phyloP scores from a whole-genome alignment of 1,140 invertebrate genomes.

The Drosophila lacteicornis region DNA sequence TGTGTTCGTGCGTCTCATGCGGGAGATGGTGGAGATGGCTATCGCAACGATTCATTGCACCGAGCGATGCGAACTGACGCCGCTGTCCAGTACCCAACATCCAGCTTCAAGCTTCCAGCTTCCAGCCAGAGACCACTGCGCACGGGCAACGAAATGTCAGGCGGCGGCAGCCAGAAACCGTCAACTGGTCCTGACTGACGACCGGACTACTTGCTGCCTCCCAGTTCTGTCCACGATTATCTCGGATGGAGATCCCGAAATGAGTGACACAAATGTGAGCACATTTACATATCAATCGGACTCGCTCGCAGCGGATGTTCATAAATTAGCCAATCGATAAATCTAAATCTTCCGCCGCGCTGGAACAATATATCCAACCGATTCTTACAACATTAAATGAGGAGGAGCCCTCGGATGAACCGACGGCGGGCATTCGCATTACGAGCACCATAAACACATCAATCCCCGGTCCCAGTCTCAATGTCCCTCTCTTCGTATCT shows the following conservation, averaged over 20 bases:
- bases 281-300: conserved; percentile 82
- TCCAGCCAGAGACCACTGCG: conserved; percentile 12
- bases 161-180: not conserved
- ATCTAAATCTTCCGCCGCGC: conserved; percentile 62
- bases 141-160: conserved; percentile 21
- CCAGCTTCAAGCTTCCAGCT: not conserved
- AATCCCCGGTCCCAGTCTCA: conserved; percentile 27
- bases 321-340: conserved; percentile 85
- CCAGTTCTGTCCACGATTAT: conserved; percentile 39
- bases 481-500: conserved; percentile 12
- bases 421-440: conserved; percentile 52
- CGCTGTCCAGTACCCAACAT: conserved; percentile 7
- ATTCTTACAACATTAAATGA: conserved; percentile 72
- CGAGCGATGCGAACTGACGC: conserved; percentile 55
- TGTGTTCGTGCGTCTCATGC: conserved; percentile 77
- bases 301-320: conserved; percentile 75
- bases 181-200: conserved; percentile 34
- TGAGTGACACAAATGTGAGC: conserved; percentile 83
- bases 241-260: conserved; percentile 32
- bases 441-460: conserved; percentile 78
- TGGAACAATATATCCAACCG: conserved; percentile 52
- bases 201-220: conserved; percentile 37
- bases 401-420: conserved; percentile 13
- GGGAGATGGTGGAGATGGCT: conserved; percentile 63
- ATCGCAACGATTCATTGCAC: conserved; percentile 76